These are phyloP conservation scores for Toxotes chatareus DNA, from an alignment of 2,113 vertebrate genomes.

Conservation along the genomic window DNA sequence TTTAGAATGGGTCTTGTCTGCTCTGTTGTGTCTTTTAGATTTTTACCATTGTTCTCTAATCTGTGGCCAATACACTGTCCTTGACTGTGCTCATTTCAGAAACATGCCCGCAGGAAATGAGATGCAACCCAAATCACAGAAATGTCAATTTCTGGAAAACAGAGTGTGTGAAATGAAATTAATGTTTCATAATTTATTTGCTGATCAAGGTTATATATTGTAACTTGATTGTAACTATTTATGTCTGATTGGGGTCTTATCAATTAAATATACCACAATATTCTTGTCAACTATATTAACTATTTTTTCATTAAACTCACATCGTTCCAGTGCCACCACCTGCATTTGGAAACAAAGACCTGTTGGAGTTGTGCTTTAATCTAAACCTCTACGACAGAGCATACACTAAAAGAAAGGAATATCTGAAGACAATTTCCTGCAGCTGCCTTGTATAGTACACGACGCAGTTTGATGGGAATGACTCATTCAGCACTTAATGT, in stretches of 20 bases:
- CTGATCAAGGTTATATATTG: background rate
- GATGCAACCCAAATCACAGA: background rate
- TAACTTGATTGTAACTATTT: background rate
- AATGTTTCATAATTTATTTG: background rate
- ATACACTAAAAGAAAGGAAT: background rate
- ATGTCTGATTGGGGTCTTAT: no score
- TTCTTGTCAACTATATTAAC: no score
- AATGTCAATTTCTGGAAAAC: background rate
- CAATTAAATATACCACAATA: no score
- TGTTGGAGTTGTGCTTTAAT: background rate
- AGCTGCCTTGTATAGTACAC: background rate
- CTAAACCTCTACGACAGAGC: background rate
- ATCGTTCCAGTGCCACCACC: no score
- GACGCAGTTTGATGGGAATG: background rate
- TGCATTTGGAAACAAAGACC: no score
- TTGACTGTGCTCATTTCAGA: background rate
- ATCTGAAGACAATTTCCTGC: background rate
- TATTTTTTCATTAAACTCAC: no score
- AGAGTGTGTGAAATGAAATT: background rate
- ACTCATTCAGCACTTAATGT: slow-evolving; percentile 25
- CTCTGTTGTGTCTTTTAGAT: slow-evolving; percentile 4
- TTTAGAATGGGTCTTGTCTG: slow-evolving; percentile 3
- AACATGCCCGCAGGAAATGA: background rate
- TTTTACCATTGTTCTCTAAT: background rate
- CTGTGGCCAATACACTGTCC: background rate